These are phyloP conservation scores for Psittacara wagleri DNA, from an alignment of 2,113 vertebrate genomes.

Conservation along the genomic window DNA sequence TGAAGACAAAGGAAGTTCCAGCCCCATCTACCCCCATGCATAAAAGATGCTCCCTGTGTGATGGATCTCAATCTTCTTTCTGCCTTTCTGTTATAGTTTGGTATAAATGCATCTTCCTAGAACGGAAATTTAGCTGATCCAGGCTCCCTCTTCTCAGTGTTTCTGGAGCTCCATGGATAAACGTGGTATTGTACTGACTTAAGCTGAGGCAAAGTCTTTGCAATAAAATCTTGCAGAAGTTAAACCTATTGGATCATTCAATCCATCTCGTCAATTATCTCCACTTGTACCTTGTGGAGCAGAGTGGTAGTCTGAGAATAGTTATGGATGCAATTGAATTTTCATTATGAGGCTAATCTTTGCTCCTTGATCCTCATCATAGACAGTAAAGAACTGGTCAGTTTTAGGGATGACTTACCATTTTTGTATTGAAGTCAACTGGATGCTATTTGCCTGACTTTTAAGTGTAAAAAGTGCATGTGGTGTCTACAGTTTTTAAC, in stretches of 20 bases:
- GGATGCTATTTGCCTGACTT: neutral
- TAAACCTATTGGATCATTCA: neutral
- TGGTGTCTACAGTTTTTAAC: neutral
- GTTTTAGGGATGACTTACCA: neutral
- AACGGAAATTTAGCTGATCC: neutral
- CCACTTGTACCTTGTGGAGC: neutral
- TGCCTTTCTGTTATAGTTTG: neutral
- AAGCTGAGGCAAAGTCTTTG: neutral
- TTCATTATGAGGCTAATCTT: constrained; percentile 21
- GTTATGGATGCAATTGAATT: neutral
- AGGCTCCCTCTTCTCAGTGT: neutral
- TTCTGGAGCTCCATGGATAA: neutral
- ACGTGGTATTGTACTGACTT: neutral
- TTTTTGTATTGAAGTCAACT: neutral
- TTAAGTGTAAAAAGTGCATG: neutral
- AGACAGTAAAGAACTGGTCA: neutral
- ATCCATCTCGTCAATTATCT: neutral
- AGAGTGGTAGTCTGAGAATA: neutral
- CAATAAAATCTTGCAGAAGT: neutral
- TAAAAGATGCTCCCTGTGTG: neutral
- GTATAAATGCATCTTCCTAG: neutral
- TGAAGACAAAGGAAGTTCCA: constrained; percentile 12
- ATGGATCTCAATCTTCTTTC: neutral
- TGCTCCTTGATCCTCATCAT: neutral
- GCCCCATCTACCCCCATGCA: neutral